Evolutionary conservation across 2,888 invertebrate genomes (phyloP).

Genomic region (Aelia acuminata): DNA sequence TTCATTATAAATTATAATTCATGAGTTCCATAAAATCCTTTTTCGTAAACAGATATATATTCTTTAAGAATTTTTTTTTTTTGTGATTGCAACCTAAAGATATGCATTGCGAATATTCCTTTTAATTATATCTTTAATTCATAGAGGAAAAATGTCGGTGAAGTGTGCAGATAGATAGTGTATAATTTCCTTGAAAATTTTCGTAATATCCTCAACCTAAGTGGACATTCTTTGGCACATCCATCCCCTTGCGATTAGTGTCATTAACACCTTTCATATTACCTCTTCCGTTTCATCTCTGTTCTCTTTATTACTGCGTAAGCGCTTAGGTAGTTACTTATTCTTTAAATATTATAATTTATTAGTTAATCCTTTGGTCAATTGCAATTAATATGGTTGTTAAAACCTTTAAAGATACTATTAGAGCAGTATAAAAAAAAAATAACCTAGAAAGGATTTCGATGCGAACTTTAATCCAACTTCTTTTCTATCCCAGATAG

Average conservation of each 20-base stretch:
- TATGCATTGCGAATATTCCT: background rate
- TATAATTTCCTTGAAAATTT: constrained; percentile 28
- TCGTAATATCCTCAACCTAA: background rate
- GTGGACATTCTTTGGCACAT: background rate
- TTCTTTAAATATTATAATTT: too few relatives aligned
- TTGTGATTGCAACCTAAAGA: background rate
- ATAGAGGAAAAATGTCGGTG: background rate
- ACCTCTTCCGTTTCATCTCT: background rate
- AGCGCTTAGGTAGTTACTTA: too few relatives aligned
- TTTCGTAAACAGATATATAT: too few relatives aligned
- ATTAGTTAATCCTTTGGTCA: too few relatives aligned
- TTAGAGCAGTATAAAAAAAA: too few relatives aligned
- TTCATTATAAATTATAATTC: too few relatives aligned
- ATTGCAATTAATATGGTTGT: too few relatives aligned
- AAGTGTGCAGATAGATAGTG: background rate
- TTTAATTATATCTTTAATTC: constrained; percentile 17
- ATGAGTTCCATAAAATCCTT: too few relatives aligned
- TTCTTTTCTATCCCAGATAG: constrained; percentile 69
- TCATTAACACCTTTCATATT: background rate
- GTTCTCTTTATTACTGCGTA: background rate
- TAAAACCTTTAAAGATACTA: too few relatives aligned
- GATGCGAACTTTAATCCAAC: background rate
- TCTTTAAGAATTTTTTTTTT: too few relatives aligned
- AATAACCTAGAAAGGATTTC: too few relatives aligned
- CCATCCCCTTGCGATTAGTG: background rate